These are phyloP conservation scores for Drosophila nasuta DNA, from an alignment of 1,140 invertebrate genomes.

Conservation along the genomic window DNA sequence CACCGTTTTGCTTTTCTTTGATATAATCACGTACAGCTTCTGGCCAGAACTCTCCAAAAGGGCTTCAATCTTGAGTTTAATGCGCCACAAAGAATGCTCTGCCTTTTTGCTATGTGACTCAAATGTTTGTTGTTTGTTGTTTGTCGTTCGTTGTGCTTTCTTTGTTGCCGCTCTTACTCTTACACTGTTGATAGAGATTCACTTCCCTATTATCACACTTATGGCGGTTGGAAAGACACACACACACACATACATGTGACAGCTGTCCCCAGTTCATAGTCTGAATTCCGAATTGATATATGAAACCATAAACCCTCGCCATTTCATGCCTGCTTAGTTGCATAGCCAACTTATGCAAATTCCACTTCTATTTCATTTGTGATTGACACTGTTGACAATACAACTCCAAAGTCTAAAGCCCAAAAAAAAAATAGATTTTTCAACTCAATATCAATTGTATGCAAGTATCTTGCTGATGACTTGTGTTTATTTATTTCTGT, in stretches of 20 bases:
- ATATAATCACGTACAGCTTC: constrained; percentile 82
- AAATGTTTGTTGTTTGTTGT: constrained; percentile 46
- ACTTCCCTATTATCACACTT: constrained; percentile 35
- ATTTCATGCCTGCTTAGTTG: constrained; percentile 55
- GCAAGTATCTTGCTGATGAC: no score
- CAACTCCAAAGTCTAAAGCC: neutral
- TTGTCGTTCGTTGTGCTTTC: constrained; percentile 20
- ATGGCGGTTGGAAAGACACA: constrained; percentile 37
- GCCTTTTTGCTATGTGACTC: constrained; percentile 63
- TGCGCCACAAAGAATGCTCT: constrained; percentile 67
- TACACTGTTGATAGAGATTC: constrained; percentile 10
- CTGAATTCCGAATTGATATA: neutral
- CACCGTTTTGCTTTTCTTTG: constrained; percentile 70
- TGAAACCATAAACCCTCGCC: constrained; percentile 21
- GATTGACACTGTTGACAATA: constrained; percentile 2
- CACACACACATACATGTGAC: constrained; percentile 45
- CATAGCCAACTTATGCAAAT: constrained; percentile 11
- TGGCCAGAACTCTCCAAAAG: constrained; percentile 59
- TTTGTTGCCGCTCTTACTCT: neutral
- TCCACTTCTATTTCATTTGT: neutral
- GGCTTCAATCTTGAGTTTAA: constrained; percentile 66
- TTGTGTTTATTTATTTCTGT: no score
- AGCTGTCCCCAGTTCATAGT: constrained; percentile 14
- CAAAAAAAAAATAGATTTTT: no score
- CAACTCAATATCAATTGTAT: no score